These are phyloP conservation scores for Microtus oregoni DNA, from an alignment of 2,113 vertebrate species.

Conservation along the genomic window DNA sequence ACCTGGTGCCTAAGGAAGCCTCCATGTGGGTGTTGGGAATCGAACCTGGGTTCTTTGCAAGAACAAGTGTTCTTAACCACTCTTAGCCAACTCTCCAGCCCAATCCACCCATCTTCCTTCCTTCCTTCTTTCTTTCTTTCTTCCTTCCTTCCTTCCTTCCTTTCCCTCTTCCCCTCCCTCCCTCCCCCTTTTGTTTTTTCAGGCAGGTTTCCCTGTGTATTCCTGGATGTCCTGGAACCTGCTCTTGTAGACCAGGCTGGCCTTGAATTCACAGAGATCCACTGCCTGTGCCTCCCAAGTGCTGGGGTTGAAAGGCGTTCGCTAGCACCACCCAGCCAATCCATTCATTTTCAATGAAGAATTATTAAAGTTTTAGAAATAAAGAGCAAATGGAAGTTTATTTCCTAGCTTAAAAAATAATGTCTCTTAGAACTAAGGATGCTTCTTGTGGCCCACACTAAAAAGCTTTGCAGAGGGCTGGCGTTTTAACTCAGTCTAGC, in stretches of 20 bases:
- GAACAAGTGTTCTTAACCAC: background rate
- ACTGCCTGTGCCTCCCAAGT: too few relatives aligned
- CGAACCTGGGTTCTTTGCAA: background rate
- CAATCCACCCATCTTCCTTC: too few relatives aligned
- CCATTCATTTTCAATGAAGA: background rate
- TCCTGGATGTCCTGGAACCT: too few relatives aligned
- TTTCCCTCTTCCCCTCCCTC: background rate
- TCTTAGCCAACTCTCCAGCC: background rate
- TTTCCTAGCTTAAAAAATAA: background rate
- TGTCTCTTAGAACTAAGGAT: background rate
- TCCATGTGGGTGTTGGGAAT: background rate
- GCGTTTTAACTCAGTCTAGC: background rate
- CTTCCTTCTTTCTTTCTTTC: too few relatives aligned
- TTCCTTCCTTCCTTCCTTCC: too few relatives aligned
- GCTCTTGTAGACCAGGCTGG: too few relatives aligned
- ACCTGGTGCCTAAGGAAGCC: background rate
- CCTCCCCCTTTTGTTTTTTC: too few relatives aligned
- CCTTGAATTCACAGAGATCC: too few relatives aligned
- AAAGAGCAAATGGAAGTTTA: background rate
- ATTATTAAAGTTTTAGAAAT: background rate
- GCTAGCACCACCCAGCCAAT: background rate
- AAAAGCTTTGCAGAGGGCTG: background rate
- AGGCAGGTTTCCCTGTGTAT: background rate
- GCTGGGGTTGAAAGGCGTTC: background rate
- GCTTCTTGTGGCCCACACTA: background rate